phyloP scores from a whole-genome alignment of 37 sponge, comb jelly and placozoan species.

The Agelas oroides region DNA sequence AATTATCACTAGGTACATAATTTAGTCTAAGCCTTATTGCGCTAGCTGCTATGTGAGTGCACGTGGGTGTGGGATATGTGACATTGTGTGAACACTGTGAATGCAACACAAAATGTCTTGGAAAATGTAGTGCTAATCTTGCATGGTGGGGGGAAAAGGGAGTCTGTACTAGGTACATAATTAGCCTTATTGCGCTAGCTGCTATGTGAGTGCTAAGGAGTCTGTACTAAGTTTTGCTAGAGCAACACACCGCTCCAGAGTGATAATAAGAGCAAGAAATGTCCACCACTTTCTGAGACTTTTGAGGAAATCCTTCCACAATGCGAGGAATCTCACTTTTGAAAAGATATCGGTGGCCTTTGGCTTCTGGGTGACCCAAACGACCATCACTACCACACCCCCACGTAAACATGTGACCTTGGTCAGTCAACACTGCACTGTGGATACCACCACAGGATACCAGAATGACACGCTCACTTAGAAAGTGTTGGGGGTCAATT shows the following conservation, averaged over 20 bases:
- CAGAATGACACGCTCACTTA: slow-evolving; percentile 18
- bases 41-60: no score
- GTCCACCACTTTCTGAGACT: neutral
- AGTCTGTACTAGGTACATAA: no score
- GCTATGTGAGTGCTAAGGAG: no score
- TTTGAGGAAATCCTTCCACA: slow-evolving; percentile 43
- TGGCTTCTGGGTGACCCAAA: slow-evolving; percentile 70
- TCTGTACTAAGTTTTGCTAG: neutral
- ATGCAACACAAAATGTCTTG: no score
- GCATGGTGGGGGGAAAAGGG: no score
- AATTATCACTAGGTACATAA: no score
- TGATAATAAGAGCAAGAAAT: slow-evolving; percentile 70
- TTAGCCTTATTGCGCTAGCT: neutral
- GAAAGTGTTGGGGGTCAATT: slow-evolving; percentile 47
- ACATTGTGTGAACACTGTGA: no score
- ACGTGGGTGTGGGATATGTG: no score
- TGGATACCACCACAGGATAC: slow-evolving; percentile 72
- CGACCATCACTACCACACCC: slow-evolving; percentile 82
- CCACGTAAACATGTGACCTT: slow-evolving; percentile 69
- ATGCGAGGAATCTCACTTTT: slow-evolving; percentile 44
- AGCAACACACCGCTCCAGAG: slow-evolving; percentile 36
- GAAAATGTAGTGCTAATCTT: no score
- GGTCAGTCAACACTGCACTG: slow-evolving; percentile 57
- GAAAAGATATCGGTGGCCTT: slow-evolving; percentile 74
- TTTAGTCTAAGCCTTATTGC: no score